Conservation (phyloP, 2,797 vertebrate genomes). For the Pipistrellus pygmaeus region DNA sequence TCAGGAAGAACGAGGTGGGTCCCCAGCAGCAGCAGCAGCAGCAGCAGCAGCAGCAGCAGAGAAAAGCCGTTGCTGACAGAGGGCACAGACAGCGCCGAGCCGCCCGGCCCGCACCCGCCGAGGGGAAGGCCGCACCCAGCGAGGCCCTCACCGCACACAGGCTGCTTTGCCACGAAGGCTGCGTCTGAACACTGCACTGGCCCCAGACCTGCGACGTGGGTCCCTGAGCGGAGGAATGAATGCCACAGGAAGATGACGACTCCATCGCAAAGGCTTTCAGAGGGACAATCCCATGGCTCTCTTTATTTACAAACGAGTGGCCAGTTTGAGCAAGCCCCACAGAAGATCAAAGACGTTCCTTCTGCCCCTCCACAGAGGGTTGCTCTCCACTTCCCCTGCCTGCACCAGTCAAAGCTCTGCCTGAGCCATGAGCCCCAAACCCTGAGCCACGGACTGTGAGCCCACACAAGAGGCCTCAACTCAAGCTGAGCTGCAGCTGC, state of each 20-base stretch:
- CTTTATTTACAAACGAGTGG: neutral
- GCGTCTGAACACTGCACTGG: neutral
- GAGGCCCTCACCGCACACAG: no score
- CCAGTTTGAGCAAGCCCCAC: no score
- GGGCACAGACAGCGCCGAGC: no score
- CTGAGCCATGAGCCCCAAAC: no score
- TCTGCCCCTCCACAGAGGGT: no score
- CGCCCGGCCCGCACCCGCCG: neutral
- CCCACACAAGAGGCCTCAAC: no score
- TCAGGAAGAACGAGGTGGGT: neutral
- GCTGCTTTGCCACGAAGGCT: neutral
- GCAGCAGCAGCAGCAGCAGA: neutral
- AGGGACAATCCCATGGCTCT: neutral
- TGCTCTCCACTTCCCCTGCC: no score
- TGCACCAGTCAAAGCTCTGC: no score
- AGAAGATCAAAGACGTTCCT: no score
- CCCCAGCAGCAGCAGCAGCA: neutral
- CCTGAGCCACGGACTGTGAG: no score
- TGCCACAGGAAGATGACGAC: neutral
- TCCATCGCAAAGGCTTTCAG: neutral
- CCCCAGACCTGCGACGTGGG: neutral
- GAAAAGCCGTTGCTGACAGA: neutral
- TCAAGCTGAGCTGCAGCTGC: no score
- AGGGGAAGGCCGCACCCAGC: rapidly evolving
- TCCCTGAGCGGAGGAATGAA: neutral